Base-by-base conservation (phyloP, 2,888 invertebrate genomes). In the Zhengitettix transpicula region DNA sequence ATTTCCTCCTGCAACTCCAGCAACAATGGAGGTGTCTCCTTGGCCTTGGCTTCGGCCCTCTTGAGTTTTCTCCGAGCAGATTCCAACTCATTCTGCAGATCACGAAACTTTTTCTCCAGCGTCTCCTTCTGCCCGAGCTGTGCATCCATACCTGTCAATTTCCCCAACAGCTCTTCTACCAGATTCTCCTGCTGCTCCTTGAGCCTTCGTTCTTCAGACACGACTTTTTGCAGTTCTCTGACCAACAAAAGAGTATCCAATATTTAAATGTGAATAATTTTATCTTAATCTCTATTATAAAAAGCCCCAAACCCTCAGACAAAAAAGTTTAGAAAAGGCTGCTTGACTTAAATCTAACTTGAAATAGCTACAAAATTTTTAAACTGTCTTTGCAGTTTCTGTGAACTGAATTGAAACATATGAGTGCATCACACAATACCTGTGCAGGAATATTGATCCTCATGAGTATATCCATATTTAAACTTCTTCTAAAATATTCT, bases 141-240 rank as follows among this genome's bases (percentile, higher is more conserved):
- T n/a, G 59, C 57, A 57, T 64, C 65, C 15, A 54, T 75, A 67
- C 66, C 69, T 7, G 72, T 73, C 28, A 74, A 72, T 64, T 75
- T 75, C 52, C 67, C 74, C 67, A 75, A 77, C 7, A 77, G 67
- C 65, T 80, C 77, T 64, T 79, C 79, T 3, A 80, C 64, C 66
- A 82, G 81, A 66, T 78, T 76, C 71, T 91, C 89, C 9, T 88
- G 73, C 62, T 83, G 82, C 68, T 90, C 89, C 69, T 85, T 86
- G 0, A 78, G 77, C 64, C 81, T 82, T 40, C 88, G 79, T 69
- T 92, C 92, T 62, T 83, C 82, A 17, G 83, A 81, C 58, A 90
- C 74, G 59, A 89, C 78, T 67, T 84, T 78, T 68, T 93, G 89
- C 10, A 92, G 71, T 70, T 92, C 91, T 66, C 89, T 83, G 68